Evolutionary conservation across 2,797 vertebrate species (phyloP).

Genomic region (Microtus californicus): DNA sequence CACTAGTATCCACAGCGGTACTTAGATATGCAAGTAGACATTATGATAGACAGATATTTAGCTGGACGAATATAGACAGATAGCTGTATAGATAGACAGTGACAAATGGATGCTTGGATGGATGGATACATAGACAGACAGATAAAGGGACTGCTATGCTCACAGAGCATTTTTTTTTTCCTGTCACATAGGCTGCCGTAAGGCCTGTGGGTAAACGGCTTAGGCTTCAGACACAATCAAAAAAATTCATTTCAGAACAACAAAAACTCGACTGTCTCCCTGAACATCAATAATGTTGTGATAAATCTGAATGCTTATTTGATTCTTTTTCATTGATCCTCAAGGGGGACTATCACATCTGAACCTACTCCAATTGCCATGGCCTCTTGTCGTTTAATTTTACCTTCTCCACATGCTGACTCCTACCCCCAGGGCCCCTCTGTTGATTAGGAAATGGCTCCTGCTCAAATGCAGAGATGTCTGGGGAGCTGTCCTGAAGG

Average conservation of each 20-base stretch:
- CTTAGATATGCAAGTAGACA: not conserved
- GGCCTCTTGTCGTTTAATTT: constrained; percentile 39
- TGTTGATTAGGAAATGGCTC: constrained; percentile 57
- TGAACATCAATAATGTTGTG: not conserved
- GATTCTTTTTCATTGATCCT: constrained; percentile 55
- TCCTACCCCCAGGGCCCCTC: not conserved
- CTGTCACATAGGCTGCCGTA: not conserved
- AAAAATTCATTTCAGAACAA: constrained; percentile 37
- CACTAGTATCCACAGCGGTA: not conserved
- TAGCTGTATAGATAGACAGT: not conserved
- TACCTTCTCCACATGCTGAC: not conserved
- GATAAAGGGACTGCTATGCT: not conserved
- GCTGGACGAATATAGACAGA: not conserved
- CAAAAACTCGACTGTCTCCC: constrained; percentile 28
- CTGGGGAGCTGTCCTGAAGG: constrained; percentile 7
- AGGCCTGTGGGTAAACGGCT: constrained; percentile 3
- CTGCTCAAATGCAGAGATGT: not conserved
- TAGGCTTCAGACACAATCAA: not conserved
- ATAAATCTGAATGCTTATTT: constrained; percentile 39
- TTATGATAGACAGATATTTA: not conserved
- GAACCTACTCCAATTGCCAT: constrained; percentile 35
- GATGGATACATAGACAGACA: not conserved
- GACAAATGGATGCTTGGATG: not conserved
- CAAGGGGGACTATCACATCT: constrained; percentile 21
- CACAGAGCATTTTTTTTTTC: constrained; percentile 18